Base-by-base conservation (phyloP, 2,797 vertebrate species). In the Holocentrus rufus region DNA sequence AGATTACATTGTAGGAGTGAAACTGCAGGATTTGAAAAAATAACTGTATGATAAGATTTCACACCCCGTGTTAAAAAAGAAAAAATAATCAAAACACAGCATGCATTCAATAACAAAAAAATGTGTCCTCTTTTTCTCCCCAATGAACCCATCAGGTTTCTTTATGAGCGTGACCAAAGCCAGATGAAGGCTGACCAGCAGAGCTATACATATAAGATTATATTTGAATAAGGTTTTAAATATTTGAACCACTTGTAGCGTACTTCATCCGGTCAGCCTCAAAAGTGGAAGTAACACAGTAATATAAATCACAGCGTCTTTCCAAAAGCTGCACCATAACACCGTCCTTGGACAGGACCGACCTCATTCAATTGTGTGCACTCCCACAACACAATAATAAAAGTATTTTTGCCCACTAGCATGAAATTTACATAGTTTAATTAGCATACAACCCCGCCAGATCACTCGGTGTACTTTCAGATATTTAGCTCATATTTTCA, bases 231-330 rank as follows among this genome's bases (percentile, higher is more conserved):
- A 50, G 0, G 15, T 49, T 70, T 52, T 15, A 34, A 69, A n/a
- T 17, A 57, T 61, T 52, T 58, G 4, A 49, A 59, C 17, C 30
- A 22, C 13, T 56, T 44, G 10, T 39, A 13, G 30, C 36, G 39
- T 39, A 27, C 20, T 63, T 27, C 42, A 68, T 53, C 22, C 7
- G 14, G 47, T 63, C 17, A 25, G 59, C 52, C 30, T 69, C 23
- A 76, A 61, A 72, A 23, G 22, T 39, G 67, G 5, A 54, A 27
- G 30, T 58, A 34, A n/a, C 20, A 53, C 15, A 49, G 31, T 75
- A 34, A 57, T 47, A n/a, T 27, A 57, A 72, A n/a, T 27, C 53
- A 72, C 22, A 2, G 11, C 23, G 53, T 59, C 22, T 52, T 17
- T 50, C 10, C 10, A 13, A 72, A 49, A 1, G 23, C 20, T 67